Base-by-base conservation (phyloP, 1,140 invertebrate species). In the Gonioctena quinquepunctata region DNA sequence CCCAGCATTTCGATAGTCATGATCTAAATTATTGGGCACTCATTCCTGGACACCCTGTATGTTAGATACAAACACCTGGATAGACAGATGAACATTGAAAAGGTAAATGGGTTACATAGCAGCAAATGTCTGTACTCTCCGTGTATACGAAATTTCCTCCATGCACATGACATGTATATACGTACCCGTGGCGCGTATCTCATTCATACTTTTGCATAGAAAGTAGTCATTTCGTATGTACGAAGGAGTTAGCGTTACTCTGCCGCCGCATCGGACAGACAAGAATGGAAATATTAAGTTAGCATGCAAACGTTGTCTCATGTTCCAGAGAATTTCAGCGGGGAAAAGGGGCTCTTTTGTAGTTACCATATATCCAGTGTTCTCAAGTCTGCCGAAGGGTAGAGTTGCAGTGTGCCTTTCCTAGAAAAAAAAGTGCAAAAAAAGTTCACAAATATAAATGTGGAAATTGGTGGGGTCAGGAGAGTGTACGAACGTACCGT, bases 271-370 rank as follows among this genome's bases (percentile, higher is more conserved):
- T 69, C 60, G 61, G 82, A 49, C 57, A 72, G 81, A 87, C 77
- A 80, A 82, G 84, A 85, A 86, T 81, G 76, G 83, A 80, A 82
- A 81, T 83, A 85, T 79, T 81, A 84, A 84, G 79, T 82, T 82
- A 82, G 79, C 81, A 82, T 82, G 81, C 80, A 82, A 82, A 81
- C 81, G 78, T 75, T 82, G 81, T 85, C 84, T 86, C 85, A 81
- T 83, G 82, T 80, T 82, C 82, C 83, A 85, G 86, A 85, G 86
- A 86, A 87, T 84, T 84, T 85, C 84, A 66, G 83, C 83, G 85
- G 85, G 85, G 73, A 59, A 76, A 74, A 72, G 79, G 73, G 75
- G 70, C 63, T 72, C 75, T 80, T 54, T 81, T 79, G 79, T 82
- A 80, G 80, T 82, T 81, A 80, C 80, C 81, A 81, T 82, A 82